These are phyloP conservation scores for Distichodus sexfasciatus DNA, from an alignment of 2,797 vertebrate species.

Conservation along the genomic window DNA sequence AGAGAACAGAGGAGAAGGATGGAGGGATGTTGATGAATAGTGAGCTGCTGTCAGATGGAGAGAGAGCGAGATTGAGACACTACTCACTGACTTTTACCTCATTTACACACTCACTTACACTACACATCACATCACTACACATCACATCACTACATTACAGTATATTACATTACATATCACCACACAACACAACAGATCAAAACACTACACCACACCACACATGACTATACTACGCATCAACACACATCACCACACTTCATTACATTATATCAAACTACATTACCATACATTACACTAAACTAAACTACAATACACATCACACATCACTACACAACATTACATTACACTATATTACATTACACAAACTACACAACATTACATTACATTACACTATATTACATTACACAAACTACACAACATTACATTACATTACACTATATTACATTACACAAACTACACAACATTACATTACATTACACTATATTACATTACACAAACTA, in stretches of 20 bases:
- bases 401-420: neutral
- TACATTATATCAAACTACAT: neutral
- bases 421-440: neutral
- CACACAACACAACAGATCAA: neutral
- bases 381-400: neutral
- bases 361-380: neutral
- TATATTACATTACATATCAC: neutral
- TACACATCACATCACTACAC: neutral
- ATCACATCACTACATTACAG: neutral
- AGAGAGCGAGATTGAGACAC: neutral
- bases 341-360: neutral
- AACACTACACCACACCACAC: neutral
- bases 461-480: neutral
- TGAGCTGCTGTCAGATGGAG: neutral
- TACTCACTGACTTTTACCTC: conserved; percentile 29
- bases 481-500: neutral
- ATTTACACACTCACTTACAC: conserved; percentile 34
- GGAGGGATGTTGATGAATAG: neutral
- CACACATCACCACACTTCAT: neutral
- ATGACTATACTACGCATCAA: neutral
- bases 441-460: neutral
- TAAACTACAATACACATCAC: neutral
- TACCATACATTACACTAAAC: neutral
- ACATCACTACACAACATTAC: neutral
- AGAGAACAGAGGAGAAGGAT: conserved; percentile 48